Percentiles rank a stretch among this genome's conserved stretches.
Evolutionary conservation across 2,797 vertebrate genomes (phyloP).

Genomic region (Sebastes matsubarae): DNA sequence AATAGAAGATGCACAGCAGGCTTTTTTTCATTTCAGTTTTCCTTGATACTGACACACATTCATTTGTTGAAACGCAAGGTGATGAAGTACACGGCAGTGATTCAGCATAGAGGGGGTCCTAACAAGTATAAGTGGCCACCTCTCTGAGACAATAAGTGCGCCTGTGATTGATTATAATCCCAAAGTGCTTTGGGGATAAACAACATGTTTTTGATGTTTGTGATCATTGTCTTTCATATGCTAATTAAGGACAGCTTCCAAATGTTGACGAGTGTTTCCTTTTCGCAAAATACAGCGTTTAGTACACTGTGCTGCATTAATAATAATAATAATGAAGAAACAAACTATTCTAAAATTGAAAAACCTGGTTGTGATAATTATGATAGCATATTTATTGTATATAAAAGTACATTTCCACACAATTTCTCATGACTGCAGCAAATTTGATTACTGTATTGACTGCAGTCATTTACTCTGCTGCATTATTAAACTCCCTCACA

Average conservation of each 20-base stretch:
- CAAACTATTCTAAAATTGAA: not conserved
- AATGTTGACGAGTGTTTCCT: constrained; percentile 14
- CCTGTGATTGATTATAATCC: constrained; percentile 41
- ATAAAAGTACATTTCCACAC: constrained; percentile 4
- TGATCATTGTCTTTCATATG: constrained; percentile 44
- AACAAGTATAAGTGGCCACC: constrained; percentile 31
- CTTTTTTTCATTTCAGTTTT: not conserved
- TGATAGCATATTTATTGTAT: not conserved
- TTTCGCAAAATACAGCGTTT: constrained; percentile 10
- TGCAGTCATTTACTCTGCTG: constrained; percentile 68
- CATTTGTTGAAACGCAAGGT: constrained; percentile 15
- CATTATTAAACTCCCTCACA: constrained; percentile 58
- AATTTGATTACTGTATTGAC: constrained; percentile 44
- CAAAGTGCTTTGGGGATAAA: constrained; percentile 46
- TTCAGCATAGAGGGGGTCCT: constrained; percentile 34
- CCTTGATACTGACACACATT: constrained; percentile 5
- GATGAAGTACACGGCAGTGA: constrained; percentile 29
- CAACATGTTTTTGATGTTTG: constrained; percentile 56
- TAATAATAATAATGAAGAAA: not conserved
- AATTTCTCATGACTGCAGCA: constrained; percentile 49
- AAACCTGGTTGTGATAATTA: not conserved
- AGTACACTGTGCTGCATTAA: not conserved
- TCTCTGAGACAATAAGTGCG: constrained; percentile 35
- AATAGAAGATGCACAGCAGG: not conserved
- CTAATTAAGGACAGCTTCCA: constrained; percentile 36